Conservation (phyloP, 2,888 invertebrate genomes). For the Agrochola lychnidis region DNA sequence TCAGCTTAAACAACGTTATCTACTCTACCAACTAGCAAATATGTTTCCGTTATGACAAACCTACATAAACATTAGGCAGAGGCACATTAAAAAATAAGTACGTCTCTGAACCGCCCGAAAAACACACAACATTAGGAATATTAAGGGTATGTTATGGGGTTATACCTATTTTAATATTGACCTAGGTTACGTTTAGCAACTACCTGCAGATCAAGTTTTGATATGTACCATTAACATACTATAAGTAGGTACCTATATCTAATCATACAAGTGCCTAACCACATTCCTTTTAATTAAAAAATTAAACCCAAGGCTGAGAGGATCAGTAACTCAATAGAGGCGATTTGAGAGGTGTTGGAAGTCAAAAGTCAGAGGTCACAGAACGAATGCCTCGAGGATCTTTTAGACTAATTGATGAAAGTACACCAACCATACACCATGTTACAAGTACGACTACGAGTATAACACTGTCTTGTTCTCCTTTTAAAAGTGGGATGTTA, state of each 20-base stretch:
- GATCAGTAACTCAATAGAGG: constrained; percentile 75
- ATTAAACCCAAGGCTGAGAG: constrained; percentile 68
- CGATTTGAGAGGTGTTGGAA: constrained; percentile 72
- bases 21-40: not conserved
- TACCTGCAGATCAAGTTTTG: constrained; percentile 3
- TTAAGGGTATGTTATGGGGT: not conserved
- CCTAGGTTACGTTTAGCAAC: constrained; percentile 19
- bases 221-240: constrained; percentile 2
- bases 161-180: constrained; percentile 12
- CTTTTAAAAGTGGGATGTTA: constrained; percentile 12
- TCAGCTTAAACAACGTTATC: not conserved
- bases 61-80: not conserved
- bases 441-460: constrained; percentile 36
- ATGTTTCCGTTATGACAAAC: not conserved
- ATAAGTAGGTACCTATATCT: constrained; percentile 14
- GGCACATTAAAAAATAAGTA: not conserved
- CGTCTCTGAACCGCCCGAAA: not conserved
- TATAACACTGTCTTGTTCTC: constrained; percentile 39
- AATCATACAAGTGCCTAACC: constrained; percentile 15
- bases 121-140: not conserved
- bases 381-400: constrained; percentile 62
- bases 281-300: constrained; percentile 64
- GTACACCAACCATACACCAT: constrained; percentile 34
- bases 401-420: constrained; percentile 62
- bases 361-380: constrained; percentile 78